Evolutionary conservation across 1,140 invertebrate species (phyloP).

Genomic region (Mercenaria mercenaria): DNA sequence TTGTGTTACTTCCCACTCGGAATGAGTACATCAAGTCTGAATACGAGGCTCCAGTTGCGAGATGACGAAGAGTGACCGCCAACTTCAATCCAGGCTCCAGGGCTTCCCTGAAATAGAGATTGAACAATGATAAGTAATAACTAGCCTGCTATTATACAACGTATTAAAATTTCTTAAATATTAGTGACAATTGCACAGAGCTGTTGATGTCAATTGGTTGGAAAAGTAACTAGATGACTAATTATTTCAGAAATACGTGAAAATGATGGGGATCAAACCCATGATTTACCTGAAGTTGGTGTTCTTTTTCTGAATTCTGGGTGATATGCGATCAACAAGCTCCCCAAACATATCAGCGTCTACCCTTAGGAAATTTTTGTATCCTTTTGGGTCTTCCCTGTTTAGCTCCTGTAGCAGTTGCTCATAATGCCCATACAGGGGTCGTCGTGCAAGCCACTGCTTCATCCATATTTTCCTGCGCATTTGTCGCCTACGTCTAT

Average conservation of each 20-base stretch:
- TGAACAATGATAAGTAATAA: slow-evolving; percentile 22
- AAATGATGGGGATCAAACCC: slow-evolving; percentile 2
- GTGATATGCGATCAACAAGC: slow-evolving; percentile 52
- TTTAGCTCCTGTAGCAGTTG: slow-evolving; percentile 58
- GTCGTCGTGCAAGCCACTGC: slow-evolving; percentile 48
- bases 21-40: slow-evolving; percentile 40
- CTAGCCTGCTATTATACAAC: neutral
- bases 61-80: slow-evolving; percentile 49
- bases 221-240: slow-evolving; percentile 7
- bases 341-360: slow-evolving; percentile 56
- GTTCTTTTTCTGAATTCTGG: slow-evolving; percentile 42
- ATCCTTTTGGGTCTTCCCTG: slow-evolving; percentile 45
- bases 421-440: slow-evolving; percentile 65
- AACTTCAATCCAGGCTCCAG: slow-evolving; percentile 90
- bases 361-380: slow-evolving; percentile 53
- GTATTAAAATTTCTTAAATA: slow-evolving; percentile 16
- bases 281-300: slow-evolving; percentile 35
- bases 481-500: neutral
- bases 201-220: slow-evolving; percentile 16
- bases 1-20: slow-evolving; percentile 56
- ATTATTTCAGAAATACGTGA: slow-evolving; percentile 28
- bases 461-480: slow-evolving; percentile 39
- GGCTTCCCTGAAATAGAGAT: slow-evolving; percentile 87
- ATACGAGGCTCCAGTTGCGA: slow-evolving; percentile 59
- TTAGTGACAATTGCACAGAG: slow-evolving; percentile 16